A percentile compares a stretch with the other conserved stretches of the same genome.
phyloP scores from a whole-genome alignment of 2,113 vertebrate species.

The Tachysurus vachellii region DNA sequence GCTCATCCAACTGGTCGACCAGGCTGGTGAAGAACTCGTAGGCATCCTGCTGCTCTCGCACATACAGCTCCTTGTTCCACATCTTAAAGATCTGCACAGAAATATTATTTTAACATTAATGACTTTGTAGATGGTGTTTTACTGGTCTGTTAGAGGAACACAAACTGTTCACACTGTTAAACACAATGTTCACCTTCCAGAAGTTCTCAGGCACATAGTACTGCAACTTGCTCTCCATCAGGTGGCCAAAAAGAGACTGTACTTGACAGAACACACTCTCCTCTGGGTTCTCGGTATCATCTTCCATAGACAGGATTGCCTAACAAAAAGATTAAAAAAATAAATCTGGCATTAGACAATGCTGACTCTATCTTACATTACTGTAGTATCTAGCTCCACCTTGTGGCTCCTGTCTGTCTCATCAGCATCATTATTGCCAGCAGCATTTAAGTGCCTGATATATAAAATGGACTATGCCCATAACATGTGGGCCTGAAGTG shows the following conservation, averaged over 20 bases:
- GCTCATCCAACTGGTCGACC: slow-evolving; percentile 97
- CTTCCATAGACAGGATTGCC: slow-evolving; percentile 94
- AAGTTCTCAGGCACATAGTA: slow-evolving; percentile 99
- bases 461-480: neutral
- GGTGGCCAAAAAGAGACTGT: slow-evolving; percentile 94
- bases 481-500: neutral
- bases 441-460: neutral
- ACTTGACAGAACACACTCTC: slow-evolving; percentile 98
- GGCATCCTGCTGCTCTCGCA: slow-evolving; percentile 96
- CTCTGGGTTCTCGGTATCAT: slow-evolving; percentile 94
- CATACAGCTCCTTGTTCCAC: slow-evolving; percentile 98
- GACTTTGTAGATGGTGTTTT: no score
- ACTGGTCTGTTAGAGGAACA: neutral
- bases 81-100: slow-evolving; percentile 93
- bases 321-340: no score
- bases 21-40: slow-evolving; percentile 99
- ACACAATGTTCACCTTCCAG: slow-evolving; percentile 83
- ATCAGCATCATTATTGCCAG: neutral
- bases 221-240: slow-evolving; percentile 99
- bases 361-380: neutral
- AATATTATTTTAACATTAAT: neutral
- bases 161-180: neutral
- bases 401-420: neutral
- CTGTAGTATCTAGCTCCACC: slow-evolving; percentile 17
- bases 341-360: neutral